Conservation (phyloP, 2,888 invertebrate genomes). For the Disparrhopalites patrizii region DNA sequence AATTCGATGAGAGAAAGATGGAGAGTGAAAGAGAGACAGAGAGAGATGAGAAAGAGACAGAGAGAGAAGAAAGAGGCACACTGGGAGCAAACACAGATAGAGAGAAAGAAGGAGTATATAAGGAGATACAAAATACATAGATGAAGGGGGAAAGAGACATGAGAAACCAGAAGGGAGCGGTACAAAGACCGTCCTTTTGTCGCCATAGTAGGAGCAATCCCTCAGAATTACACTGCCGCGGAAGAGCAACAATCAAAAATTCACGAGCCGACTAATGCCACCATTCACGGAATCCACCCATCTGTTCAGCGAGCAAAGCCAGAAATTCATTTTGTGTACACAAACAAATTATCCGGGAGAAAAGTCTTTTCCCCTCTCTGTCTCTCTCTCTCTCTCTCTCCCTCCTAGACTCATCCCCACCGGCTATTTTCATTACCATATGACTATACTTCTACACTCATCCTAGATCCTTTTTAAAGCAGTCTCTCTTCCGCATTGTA, state of each 20-base stretch:
- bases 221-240: no score
- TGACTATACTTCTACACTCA: not conserved
- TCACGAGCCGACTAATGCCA: constrained; percentile 2
- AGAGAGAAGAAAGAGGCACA: no score
- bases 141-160: no score
- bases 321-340: constrained; percentile 31
- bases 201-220: no score
- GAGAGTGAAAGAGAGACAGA: not conserved
- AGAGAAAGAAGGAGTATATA: no score
- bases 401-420: not conserved
- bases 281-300: constrained; percentile 17
- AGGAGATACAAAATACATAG: no score
- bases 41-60: no score
- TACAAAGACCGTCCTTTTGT: no score
- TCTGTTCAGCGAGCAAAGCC: constrained; percentile 27
- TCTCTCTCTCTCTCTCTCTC: no score
- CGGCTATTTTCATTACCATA: not conserved
- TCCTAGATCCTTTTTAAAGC: not conserved
- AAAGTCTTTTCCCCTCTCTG: constrained; percentile 12
- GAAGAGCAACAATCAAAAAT: constrained; percentile 13
- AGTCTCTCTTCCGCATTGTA: no score
- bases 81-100: no score
- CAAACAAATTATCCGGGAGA: constrained; percentile 30
- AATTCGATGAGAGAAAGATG: not conserved
- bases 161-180: no score